Base-by-base conservation (phyloP, 2,113 vertebrate genomes). In the Monopterus albus region DNA sequence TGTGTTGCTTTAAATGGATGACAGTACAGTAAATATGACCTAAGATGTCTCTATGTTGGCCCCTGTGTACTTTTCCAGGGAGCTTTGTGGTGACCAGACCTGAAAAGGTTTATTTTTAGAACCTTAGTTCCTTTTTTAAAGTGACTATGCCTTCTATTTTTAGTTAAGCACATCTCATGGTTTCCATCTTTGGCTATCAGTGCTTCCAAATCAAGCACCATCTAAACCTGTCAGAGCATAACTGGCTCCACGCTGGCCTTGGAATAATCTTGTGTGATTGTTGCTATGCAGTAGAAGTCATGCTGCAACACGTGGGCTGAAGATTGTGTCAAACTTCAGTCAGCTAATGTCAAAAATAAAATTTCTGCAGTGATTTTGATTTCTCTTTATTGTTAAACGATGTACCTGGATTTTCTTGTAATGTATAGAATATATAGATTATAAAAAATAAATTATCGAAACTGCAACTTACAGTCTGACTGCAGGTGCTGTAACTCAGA, bases 81-180 rank as follows among this genome's bases (percentile, higher is more conserved):
- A 58, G 60, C 60, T 73, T 79, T 79, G 72, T 40, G 20, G 58
- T 29, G n/a, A 62, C 29, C 17, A 5, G 18, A 20, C 26, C 47
- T 72, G 75, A 79, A 84, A 76, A 68, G 5, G 57, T 79, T 83
- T 91, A 91, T 90, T 90, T 84, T 68, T 62, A 61, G 78, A 79
- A 26, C 11, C 21, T 47, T 8, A 6, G 73, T 81, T 78, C 47
- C 83, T 87, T 89, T n/a, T 87, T 87, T 82, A 35, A 86, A 87
- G 73, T 18, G 33, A 71, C 69, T 64, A 33, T 53, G 57, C 35
- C 52, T 29, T 82, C 82, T 89, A 86, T 89, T 86, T 81, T 47
- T 45, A 77, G 82, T 65, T 26, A 38, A 50, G 45, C 7, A 6
- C 26, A 84, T 63, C 57, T 35, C 6, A 67, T 71, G 73, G 23